A percentile compares a stretch with the other conserved stretches of the same genome.
phyloP scores from a whole-genome alignment of 2,888 invertebrate genomes.

The Nasonovia ribisnigri region DNA sequence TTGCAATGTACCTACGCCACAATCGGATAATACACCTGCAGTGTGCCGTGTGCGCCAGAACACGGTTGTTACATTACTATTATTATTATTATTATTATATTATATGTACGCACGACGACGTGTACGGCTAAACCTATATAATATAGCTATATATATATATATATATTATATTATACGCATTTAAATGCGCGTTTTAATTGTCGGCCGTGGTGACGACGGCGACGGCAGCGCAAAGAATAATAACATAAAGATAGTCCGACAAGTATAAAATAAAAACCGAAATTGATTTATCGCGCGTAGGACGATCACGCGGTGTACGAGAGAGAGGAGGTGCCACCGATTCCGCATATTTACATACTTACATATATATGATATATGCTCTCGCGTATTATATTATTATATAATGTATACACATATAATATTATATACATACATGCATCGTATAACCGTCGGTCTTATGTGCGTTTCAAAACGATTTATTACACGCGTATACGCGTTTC shows the following conservation, averaged over 20 bases:
- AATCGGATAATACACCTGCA: constrained; percentile 14
- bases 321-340: constrained; percentile 10
- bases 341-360: background rate
- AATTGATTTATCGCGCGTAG: constrained; percentile 45
- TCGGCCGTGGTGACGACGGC: background rate
- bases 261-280: background rate
- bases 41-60: background rate
- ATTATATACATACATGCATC: background rate
- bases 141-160: background rate
- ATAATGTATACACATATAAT: background rate
- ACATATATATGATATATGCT: constrained; percentile 1
- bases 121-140: background rate
- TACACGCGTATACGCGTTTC: background rate
- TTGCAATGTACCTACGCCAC: background rate
- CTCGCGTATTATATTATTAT: constrained; percentile 10
- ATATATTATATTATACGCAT: background rate
- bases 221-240: background rate
- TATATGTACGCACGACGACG: background rate
- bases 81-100: background rate
- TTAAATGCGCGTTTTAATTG: background rate
- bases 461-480: constrained; percentile 39
- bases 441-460: background rate
- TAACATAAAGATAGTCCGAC: constrained; percentile 5
- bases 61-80: constrained; percentile 5
- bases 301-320: background rate